Conservation (phyloP, 2,888 invertebrate genomes). For the Lapara coniferarum region DNA sequence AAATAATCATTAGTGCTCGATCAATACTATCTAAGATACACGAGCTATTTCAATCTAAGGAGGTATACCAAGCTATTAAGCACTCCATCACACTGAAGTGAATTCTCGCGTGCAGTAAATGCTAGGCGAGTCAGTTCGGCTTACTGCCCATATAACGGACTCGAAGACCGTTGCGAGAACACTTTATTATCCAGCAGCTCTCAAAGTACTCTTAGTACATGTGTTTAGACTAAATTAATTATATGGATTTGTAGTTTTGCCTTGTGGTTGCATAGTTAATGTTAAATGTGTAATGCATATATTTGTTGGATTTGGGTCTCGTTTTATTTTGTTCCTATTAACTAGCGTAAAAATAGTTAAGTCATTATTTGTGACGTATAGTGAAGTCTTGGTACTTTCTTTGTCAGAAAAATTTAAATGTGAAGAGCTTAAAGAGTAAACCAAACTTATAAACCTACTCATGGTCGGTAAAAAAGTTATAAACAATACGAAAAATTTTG, state of each 20-base stretch:
- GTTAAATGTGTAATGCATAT: neutral
- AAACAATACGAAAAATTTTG: no score
- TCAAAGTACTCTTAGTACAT: conserved; percentile 18
- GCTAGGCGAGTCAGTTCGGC: conserved; percentile 6
- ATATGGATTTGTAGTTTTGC: conserved; percentile 1
- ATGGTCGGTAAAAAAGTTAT: no score
- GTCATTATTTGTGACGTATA: neutral
- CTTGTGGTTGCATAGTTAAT: neutral
- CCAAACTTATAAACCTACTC: no score
- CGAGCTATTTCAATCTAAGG: conserved; percentile 24
- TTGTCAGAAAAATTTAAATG: no score
- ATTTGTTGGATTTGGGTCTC: no score
- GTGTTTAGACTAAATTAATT: conserved; percentile 15
- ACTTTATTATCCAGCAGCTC: conserved; percentile 23
- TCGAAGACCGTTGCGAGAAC: conserved; percentile 16
- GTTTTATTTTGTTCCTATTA: no score
- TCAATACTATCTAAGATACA: neutral
- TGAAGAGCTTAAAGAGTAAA: no score
- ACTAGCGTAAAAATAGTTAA: no score
- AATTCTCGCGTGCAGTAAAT: conserved; percentile 26
- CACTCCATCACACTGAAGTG: conserved; percentile 28
- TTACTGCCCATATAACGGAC: conserved; percentile 28
- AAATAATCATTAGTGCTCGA: neutral
- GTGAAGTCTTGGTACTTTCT: neutral
- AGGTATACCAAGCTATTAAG: conserved; percentile 5